Evolutionary conservation across 2,797 vertebrate genomes (phyloP).

Genomic region (Trachops cirrhosus): DNA sequence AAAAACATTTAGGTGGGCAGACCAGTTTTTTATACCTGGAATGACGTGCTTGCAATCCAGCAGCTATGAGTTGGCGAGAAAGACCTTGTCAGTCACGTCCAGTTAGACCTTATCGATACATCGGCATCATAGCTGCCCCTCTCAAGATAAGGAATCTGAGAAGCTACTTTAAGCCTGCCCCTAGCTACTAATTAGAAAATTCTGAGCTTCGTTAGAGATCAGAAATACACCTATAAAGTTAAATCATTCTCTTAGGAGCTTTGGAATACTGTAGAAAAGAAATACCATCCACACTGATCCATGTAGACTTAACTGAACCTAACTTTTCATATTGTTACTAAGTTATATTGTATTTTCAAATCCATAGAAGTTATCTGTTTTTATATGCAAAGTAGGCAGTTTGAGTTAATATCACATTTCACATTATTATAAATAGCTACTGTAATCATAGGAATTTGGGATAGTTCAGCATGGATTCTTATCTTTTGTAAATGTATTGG

Average conservation of each 20-base stretch:
- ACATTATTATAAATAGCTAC: background rate
- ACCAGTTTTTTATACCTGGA: background rate
- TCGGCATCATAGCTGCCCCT: background rate
- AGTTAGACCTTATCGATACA: background rate
- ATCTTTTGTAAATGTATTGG: background rate
- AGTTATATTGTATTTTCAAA: background rate
- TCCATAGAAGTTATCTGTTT: background rate
- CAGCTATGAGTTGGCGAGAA: background rate
- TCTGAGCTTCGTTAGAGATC: background rate
- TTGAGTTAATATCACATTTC: background rate
- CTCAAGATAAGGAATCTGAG: background rate
- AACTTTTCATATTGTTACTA: background rate
- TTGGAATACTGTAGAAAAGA: background rate
- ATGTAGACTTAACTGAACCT: background rate
- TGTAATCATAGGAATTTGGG: background rate
- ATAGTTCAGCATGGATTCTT: background rate
- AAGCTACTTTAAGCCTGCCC: background rate
- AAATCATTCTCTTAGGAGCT: background rate
- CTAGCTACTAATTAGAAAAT: background rate
- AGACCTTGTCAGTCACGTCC: background rate
- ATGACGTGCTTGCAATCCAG: background rate
- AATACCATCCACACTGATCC: background rate
- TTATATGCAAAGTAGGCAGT: background rate
- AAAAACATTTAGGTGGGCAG: background rate
- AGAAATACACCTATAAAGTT: background rate